These are phyloP conservation scores for Heliothis peltigera DNA, from an alignment of 2,888 invertebrate species.

Conservation along the genomic window DNA sequence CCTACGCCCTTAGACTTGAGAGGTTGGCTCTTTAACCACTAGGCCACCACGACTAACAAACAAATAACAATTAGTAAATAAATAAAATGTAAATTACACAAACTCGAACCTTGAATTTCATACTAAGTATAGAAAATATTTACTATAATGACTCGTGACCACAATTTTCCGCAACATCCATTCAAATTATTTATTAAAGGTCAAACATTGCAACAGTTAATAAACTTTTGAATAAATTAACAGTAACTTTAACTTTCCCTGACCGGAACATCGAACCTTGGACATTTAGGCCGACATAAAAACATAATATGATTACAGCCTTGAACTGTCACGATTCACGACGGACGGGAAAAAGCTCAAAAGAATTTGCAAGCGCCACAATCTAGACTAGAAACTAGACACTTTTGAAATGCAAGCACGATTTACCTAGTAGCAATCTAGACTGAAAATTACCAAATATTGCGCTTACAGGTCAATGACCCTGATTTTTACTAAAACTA, in stretches of 20 bases:
- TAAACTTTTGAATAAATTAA: constrained; percentile 26
- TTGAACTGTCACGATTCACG: constrained; percentile 38
- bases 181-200: constrained; percentile 46
- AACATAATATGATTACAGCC: constrained; percentile 20
- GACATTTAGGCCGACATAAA: constrained; percentile 17
- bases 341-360: neutral
- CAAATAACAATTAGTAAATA: neutral
- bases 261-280: constrained; percentile 40
- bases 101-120: constrained; percentile 31
- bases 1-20: too few species aligned
- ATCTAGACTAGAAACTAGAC: constrained; percentile 20
- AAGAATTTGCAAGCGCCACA: constrained; percentile 1
- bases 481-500: constrained; percentile 8
- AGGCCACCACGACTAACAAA: too few species aligned
- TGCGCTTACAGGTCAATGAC: constrained; percentile 18
- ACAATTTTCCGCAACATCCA: constrained; percentile 32
- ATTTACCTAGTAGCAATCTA: neutral
- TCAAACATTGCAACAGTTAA: constrained; percentile 30
- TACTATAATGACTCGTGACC: constrained; percentile 26
- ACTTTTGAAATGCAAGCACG: constrained; percentile 40
- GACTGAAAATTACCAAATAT: constrained; percentile 28
- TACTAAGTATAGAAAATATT: constrained; percentile 32
- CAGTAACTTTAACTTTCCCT: constrained; percentile 28
- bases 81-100: neutral
- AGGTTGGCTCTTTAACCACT: too few species aligned